Evolutionary conservation across 2,113 vertebrate species (phyloP).

Genomic region (Forbesichthys papilliferus): DNA sequence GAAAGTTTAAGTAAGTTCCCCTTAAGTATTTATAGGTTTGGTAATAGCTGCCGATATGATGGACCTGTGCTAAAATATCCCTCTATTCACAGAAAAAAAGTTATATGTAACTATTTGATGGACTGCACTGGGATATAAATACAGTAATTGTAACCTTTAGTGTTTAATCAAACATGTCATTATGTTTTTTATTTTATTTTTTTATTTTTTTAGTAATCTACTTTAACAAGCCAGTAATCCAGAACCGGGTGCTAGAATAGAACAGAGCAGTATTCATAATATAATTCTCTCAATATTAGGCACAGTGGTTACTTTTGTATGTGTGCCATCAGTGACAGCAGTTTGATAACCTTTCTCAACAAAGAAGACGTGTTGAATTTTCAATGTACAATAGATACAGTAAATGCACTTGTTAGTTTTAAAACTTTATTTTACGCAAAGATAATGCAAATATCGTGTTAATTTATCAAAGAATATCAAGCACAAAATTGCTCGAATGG

Average conservation of each 20-base stretch:
- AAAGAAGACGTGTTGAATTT: background rate
- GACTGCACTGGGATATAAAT: background rate
- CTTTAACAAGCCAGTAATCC: background rate
- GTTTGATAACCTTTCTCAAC: background rate
- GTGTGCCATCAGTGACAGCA: background rate
- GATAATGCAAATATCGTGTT: too few relatives aligned
- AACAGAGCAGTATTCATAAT: too few relatives aligned
- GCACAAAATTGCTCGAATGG: background rate
- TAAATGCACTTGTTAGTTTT: background rate
- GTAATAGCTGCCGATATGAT: slow-evolving; percentile 31
- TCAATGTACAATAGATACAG: background rate
- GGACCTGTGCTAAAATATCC: slow-evolving; percentile 6
- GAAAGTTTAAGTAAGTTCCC: slow-evolving; percentile 51
- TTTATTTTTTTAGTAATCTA: background rate
- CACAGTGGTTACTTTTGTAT: background rate
- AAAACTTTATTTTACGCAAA: too few relatives aligned
- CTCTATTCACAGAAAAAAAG: background rate
- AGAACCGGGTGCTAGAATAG: too few relatives aligned
- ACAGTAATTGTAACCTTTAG: background rate
- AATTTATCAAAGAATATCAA: background rate
- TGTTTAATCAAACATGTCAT: slow-evolving; percentile 3
- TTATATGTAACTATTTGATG: background rate
- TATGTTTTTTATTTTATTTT: slow-evolving; percentile 1
- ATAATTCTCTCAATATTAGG: background rate
- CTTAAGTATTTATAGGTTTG: slow-evolving; percentile 51